Evolutionary conservation across 2,888 invertebrate species (phyloP).

Genomic region (Rotaria macrura): DNA sequence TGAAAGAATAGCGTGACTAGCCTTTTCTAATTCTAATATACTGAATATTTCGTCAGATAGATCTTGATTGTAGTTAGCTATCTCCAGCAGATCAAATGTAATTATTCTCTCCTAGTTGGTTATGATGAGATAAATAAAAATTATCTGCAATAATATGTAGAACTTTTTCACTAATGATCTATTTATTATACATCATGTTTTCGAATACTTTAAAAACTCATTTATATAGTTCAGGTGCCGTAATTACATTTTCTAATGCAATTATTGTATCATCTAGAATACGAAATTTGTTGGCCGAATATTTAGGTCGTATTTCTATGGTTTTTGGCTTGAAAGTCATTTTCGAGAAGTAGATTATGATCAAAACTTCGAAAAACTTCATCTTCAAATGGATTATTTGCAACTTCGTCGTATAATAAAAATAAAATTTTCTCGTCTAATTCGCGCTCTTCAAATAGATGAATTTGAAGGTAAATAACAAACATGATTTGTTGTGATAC

Average conservation of each 20-base stretch:
- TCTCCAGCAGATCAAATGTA: background rate
- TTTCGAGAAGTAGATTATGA: too few relatives aligned
- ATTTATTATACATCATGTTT: background rate
- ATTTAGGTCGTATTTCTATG: background rate
- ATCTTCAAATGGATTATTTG: too few relatives aligned
- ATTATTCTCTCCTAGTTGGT: background rate
- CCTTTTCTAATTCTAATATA: background rate
- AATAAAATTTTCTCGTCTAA: too few relatives aligned
- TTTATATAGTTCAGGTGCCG: background rate
- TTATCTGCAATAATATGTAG: background rate
- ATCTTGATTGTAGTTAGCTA: background rate
- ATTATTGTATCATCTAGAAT: background rate
- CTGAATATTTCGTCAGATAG: background rate
- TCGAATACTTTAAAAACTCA: background rate
- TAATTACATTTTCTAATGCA: background rate
- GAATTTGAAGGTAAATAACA: too few relatives aligned
- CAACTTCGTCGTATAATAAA: too few relatives aligned
- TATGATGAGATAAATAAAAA: background rate
- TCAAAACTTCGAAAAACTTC: too few relatives aligned
- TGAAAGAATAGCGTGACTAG: background rate
- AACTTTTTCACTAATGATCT: background rate
- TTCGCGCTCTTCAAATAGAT: too few relatives aligned
- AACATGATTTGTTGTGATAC: too few relatives aligned
- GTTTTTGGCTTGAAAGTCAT: background rate
- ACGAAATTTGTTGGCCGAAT: background rate